Percentiles rank a stretch among this genome's conserved stretches.
These are phyloP conservation scores for Pimephales promelas DNA, from an alignment of 2,113 vertebrate genomes.

Conservation along the genomic window DNA sequence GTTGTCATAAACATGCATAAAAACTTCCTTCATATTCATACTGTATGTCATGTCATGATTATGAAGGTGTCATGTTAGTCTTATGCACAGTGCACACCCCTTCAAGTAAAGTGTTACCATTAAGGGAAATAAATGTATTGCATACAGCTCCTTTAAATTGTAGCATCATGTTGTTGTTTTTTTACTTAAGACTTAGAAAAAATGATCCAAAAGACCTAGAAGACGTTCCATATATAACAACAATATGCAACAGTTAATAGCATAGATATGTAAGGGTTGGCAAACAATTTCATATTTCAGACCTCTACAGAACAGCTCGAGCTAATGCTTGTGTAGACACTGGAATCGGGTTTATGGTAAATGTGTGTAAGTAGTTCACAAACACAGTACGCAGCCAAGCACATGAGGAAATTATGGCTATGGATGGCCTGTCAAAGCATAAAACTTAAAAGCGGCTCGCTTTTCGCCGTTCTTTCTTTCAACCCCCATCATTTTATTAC, in stretches of 20 bases:
- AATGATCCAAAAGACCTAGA: neutral
- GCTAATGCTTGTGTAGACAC: slow-evolving; percentile 28
- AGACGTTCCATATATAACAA: slow-evolving; percentile 3
- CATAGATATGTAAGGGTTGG: slow-evolving; percentile 62
- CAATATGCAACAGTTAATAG: neutral
- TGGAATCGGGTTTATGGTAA: slow-evolving; percentile 56
- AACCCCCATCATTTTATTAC: slow-evolving; percentile 1
- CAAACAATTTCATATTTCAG: slow-evolving; percentile 64
- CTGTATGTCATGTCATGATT: no score
- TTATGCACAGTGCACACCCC: no score
- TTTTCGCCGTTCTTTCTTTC: neutral
- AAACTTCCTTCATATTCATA: no score
- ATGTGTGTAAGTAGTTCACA: slow-evolving; percentile 53
- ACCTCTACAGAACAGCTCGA: slow-evolving; percentile 36
- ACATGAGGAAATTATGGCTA: slow-evolving; percentile 49
- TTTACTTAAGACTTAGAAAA: neutral
- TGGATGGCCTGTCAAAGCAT: slow-evolving; percentile 45
- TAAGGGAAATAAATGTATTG: no score
- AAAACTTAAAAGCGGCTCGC: slow-evolving; percentile 19
- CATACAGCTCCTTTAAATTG: no score
- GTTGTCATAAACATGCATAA: no score
- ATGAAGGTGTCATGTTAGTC: no score
- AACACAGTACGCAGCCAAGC: slow-evolving; percentile 59
- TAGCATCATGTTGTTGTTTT: neutral
- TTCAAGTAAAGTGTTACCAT: no score